These are phyloP conservation scores for Drosophila parvula DNA, from an alignment of 1,140 invertebrate species.

Conservation along the genomic window DNA sequence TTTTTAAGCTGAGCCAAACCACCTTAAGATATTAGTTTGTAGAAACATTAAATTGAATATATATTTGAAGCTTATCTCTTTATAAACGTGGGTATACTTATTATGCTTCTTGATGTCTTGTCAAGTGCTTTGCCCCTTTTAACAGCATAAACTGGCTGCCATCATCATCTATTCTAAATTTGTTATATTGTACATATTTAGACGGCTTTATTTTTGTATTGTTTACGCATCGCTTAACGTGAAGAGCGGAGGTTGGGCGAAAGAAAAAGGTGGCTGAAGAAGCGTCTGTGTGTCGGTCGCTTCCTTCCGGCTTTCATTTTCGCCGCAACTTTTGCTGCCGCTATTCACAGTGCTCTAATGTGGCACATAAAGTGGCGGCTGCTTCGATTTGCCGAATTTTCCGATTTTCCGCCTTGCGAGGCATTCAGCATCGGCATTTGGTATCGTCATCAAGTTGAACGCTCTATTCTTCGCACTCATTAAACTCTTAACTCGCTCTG, in stretches of 20 bases:
- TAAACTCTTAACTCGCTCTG: slow-evolving; percentile 51
- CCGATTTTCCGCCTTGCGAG: slow-evolving; percentile 17
- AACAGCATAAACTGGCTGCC: not conserved
- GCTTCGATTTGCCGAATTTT: slow-evolving; percentile 53
- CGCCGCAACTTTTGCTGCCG: slow-evolving; percentile 51
- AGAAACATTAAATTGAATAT: no score
- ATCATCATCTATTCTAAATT: slow-evolving; percentile 14
- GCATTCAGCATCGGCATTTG: slow-evolving; percentile 5
- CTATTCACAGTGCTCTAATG: slow-evolving; percentile 61
- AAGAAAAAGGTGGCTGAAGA: not conserved
- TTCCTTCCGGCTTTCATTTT: slow-evolving; percentile 24
- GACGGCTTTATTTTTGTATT: slow-evolving; percentile 64
- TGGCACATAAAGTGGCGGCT: slow-evolving; percentile 48
- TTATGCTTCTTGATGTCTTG: slow-evolving; percentile 37
- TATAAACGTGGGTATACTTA: slow-evolving; percentile 41
- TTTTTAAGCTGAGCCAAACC: not conserved
- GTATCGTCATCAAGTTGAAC: slow-evolving; percentile 65
- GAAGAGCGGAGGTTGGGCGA: slow-evolving; percentile 18
- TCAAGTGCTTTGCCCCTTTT: slow-evolving; percentile 26
- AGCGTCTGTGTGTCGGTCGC: slow-evolving; percentile 1
- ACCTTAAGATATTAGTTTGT: no score
- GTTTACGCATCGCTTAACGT: slow-evolving; percentile 64
- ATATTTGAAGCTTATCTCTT: not conserved
- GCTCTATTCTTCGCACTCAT: slow-evolving; percentile 55
- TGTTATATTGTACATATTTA: slow-evolving; percentile 64